Evolutionary conservation across 1,140 invertebrate genomes (phyloP).

Genomic region (Heliconius eleuchia): DNA sequence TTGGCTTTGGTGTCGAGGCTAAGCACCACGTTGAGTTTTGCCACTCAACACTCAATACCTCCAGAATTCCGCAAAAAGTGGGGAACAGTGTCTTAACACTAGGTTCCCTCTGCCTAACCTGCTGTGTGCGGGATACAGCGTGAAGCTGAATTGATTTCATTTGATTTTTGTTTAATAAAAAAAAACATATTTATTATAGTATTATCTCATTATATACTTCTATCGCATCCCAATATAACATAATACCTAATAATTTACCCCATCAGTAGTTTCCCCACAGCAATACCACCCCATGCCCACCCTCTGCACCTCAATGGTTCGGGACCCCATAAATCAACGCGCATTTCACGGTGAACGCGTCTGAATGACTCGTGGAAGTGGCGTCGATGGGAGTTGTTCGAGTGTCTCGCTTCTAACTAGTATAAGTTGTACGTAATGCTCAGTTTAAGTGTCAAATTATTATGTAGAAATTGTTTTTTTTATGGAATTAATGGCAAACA

Average conservation of each 20-base stretch:
- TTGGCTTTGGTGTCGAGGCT: no score
- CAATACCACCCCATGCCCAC: conserved; percentile 11
- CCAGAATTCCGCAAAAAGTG: no score
- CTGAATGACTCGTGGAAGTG: conserved; percentile 27
- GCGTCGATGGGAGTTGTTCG: conserved; percentile 25
- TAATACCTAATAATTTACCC: not conserved
- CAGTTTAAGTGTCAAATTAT: not conserved
- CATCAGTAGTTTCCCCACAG: conserved; percentile 10
- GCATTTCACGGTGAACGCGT: conserved; percentile 42
- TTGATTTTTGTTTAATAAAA: no score
- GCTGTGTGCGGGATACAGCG: no score
- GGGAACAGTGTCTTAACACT: no score
- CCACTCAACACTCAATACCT: no score
- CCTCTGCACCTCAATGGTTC: conserved; percentile 26
- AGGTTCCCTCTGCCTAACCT: no score
- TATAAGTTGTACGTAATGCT: not conserved
- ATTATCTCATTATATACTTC: not conserved
- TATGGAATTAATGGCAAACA: no score
- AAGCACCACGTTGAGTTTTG: no score
- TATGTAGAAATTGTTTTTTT: not conserved
- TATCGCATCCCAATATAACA: not conserved
- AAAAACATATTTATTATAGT: no score
- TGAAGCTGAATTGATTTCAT: no score
- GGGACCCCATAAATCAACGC: conserved; percentile 41
- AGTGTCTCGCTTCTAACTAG: not conserved